Percentiles rank a stretch among this genome's conserved stretches.
Conservation (phyloP, 2,113 vertebrate species). For the Raja brachyura region DNA sequence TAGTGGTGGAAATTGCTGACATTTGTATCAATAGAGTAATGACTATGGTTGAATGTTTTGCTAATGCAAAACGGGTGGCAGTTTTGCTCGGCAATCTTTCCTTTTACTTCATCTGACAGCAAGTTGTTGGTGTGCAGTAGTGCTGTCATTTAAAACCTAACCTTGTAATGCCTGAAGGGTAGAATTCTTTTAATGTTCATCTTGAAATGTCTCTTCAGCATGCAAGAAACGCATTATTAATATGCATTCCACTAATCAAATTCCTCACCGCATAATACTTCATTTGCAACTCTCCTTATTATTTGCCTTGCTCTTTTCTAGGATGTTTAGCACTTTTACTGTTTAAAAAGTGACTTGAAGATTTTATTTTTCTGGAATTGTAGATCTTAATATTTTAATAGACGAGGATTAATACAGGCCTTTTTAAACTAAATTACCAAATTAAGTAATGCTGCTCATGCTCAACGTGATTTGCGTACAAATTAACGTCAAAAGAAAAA, state of each 20-base stretch:
- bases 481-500: not conserved
- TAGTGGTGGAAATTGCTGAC: slow-evolving; percentile 22
- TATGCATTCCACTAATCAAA: slow-evolving; percentile 6
- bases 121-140: slow-evolving; percentile 8
- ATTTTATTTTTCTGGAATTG: slow-evolving; percentile 16
- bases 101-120: not conserved
- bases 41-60: slow-evolving; percentile 19
- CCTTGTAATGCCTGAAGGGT: slow-evolving; percentile 6
- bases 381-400: slow-evolving; percentile 15
- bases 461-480: slow-evolving; percentile 15
- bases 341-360: not conserved
- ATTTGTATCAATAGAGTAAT: slow-evolving; percentile 23
- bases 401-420: not conserved
- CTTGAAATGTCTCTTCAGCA: not conserved
- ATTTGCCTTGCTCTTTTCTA: not conserved
- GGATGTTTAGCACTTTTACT: slow-evolving; percentile 7
- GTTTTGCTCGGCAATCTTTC: not conserved
- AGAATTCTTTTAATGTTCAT: too few species aligned
- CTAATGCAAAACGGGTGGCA: not conserved
- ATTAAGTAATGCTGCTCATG: not conserved
- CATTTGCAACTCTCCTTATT: not conserved
- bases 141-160: not conserved
- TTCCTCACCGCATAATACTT: not conserved
- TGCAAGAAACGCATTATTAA: slow-evolving; percentile 18
- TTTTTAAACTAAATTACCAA: not conserved